These are phyloP conservation scores for Scrobipalpa costella DNA, from an alignment of 2,888 invertebrate genomes.

Conservation along the genomic window DNA sequence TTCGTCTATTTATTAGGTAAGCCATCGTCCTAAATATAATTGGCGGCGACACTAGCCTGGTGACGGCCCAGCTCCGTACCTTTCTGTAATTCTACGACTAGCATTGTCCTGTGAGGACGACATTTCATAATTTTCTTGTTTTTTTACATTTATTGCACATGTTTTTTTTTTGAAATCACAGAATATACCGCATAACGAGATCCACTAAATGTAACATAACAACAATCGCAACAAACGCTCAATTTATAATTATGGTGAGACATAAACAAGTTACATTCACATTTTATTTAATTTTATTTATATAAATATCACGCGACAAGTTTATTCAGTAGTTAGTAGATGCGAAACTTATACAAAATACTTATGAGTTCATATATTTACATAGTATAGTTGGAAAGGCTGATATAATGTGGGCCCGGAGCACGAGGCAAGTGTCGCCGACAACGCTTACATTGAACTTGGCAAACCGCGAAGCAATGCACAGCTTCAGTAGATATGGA, in stretches of 20 bases:
- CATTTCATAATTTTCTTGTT: conserved; percentile 37
- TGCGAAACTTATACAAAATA: conserved; percentile 14
- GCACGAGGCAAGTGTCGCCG: conserved; percentile 43
- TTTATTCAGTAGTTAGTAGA: conserved; percentile 14
- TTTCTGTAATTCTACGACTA: conserved; percentile 53
- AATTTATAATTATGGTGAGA: conserved; percentile 10
- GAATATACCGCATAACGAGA: conserved; percentile 63
- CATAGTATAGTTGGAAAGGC: conserved; percentile 4
- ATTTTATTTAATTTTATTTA: background rate
- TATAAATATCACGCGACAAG: conserved; percentile 6
- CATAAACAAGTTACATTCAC: background rate
- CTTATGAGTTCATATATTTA: conserved; percentile 18
- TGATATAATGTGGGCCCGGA: background rate
- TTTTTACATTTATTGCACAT: conserved; percentile 64
- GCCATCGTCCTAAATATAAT: conserved; percentile 30
- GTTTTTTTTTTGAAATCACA: conserved; percentile 65
- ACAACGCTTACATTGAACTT: conserved; percentile 40
- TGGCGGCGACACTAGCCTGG: conserved; percentile 45
- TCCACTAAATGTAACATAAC: conserved; percentile 44
- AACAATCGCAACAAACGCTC: conserved; percentile 26
- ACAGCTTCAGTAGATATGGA: conserved; percentile 44
- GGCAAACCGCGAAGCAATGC: conserved; percentile 47
- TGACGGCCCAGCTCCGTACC: conserved; percentile 22
- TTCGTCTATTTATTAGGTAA: conserved; percentile 42
- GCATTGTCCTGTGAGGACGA: conserved; percentile 51